A percentile compares a stretch with the other conserved stretches of the same genome.
Evolutionary conservation across 2,113 vertebrate genomes (phyloP).

Genomic region (Pomatorhinus ruficollis): DNA sequence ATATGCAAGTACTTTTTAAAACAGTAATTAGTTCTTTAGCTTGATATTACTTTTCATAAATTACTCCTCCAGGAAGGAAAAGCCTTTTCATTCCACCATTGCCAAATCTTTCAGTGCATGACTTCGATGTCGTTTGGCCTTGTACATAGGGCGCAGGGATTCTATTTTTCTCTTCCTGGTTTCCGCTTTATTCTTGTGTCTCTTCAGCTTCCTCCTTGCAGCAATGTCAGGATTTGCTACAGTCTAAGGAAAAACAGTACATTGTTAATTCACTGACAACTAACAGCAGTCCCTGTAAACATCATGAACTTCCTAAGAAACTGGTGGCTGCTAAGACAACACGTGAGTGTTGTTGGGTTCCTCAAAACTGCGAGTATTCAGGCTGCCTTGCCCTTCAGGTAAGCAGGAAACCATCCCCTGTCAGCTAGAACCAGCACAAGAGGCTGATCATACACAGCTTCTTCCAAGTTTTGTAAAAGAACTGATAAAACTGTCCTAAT

Average conservation of each 20-base stretch:
- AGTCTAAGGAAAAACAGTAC: conserved; percentile 71
- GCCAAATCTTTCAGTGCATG: conserved; percentile 86
- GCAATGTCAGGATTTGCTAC: conserved; percentile 94
- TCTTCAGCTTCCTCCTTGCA: conserved; percentile 93
- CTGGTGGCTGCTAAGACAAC: background rate
- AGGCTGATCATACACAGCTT: background rate
- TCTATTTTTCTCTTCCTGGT: conserved; percentile 94
- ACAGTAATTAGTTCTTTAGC: background rate
- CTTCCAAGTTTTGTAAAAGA: background rate
- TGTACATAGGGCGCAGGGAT: conserved; percentile 84
- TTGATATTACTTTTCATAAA: background rate
- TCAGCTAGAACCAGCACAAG: background rate
- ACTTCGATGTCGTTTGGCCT: conserved; percentile 86
- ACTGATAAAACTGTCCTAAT: background rate
- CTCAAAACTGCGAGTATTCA: background rate
- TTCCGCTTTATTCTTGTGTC: conserved; percentile 90
- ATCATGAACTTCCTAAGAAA: background rate
- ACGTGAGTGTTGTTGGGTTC: fast-evolving
- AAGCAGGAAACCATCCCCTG: fast-evolving
- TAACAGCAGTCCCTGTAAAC: too few relatives aligned
- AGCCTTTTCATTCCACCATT: conserved; percentile 80
- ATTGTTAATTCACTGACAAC: background rate
- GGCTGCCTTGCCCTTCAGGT: background rate
- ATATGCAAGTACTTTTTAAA: background rate
- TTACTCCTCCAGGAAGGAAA: background rate